A percentile compares a stretch with the other conserved stretches of the same genome.
phyloP scores from a whole-genome alignment of 1,140 invertebrate species.

The Heliconius nattereri region DNA sequence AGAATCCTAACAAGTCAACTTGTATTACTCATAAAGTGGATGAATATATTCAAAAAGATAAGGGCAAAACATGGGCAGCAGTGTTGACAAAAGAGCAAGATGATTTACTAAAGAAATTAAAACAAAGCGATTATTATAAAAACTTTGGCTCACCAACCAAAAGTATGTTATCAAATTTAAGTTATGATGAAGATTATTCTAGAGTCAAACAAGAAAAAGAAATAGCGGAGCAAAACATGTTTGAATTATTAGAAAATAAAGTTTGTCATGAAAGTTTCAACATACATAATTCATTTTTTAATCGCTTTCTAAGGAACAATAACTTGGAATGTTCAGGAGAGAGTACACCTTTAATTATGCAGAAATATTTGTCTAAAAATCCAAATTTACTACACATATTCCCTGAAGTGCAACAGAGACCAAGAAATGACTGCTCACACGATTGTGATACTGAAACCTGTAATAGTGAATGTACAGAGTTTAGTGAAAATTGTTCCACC shows the following conservation, averaged over 20 bases:
- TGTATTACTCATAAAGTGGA: background rate
- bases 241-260: conserved; percentile 87
- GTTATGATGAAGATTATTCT: conserved; percentile 71
- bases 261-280: conserved; percentile 86
- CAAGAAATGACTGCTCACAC: conserved; percentile 51
- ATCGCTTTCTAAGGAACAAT: conserved; percentile 77
- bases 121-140: conserved; percentile 73
- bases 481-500: conserved; percentile 61
- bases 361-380: conserved; percentile 66
- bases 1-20: background rate
- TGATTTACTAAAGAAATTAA: conserved; percentile 68
- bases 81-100: conserved; percentile 76
- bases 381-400: conserved; percentile 62
- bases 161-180: conserved; percentile 60
- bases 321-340: conserved; percentile 73
- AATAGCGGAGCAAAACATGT: conserved; percentile 84
- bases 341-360: conserved; percentile 68
- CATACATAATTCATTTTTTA: conserved; percentile 85
- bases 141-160: conserved; percentile 65
- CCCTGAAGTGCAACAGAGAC: conserved; percentile 42
- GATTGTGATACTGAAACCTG: conserved; percentile 55
- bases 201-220: conserved; percentile 78
- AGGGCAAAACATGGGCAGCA: conserved; percentile 66
- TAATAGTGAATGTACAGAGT: conserved; percentile 68
- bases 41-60: background rate